Conservation (phyloP, 1,140 invertebrate species). For the Cephus cinctus region DNA sequence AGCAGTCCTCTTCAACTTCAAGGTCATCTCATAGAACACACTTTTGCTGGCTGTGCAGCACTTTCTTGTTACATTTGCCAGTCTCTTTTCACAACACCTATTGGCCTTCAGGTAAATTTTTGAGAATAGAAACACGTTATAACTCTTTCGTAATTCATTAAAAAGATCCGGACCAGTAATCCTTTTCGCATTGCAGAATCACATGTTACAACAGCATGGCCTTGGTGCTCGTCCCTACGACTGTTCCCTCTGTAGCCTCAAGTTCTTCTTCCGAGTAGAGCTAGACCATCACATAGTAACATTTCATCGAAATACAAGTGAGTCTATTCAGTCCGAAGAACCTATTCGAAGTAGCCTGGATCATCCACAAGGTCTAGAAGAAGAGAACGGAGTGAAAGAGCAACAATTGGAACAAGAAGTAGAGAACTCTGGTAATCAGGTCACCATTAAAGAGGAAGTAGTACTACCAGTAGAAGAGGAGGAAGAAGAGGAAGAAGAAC, state of each 20-base stretch:
- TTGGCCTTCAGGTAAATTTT: slow-evolving; percentile 60
- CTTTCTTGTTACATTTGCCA: slow-evolving; percentile 88
- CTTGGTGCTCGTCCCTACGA: slow-evolving; percentile 77
- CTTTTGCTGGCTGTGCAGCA: slow-evolving; percentile 78
- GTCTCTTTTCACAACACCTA: slow-evolving; percentile 79
- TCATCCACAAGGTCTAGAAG: not conserved
- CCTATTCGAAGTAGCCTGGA: slow-evolving; percentile 2
- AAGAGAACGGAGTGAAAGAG: slow-evolving; percentile 2
- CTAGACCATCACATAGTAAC: slow-evolving; percentile 75
- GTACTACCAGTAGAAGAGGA: slow-evolving; percentile 22
- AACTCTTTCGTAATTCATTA: not conserved
- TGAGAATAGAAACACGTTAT: not conserved
- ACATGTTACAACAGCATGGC: slow-evolving; percentile 80
- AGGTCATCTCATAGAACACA: slow-evolving; percentile 90
- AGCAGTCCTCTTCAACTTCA: slow-evolving; percentile 78
- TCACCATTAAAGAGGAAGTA: slow-evolving; percentile 22
- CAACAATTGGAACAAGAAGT: too few species aligned
- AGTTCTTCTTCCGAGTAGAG: slow-evolving; percentile 90
- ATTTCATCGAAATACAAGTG: slow-evolving; percentile 31
- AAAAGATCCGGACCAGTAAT: too few species aligned
- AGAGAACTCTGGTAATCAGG: not conserved
- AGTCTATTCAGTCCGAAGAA: not conserved
- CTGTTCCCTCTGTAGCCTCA: slow-evolving; percentile 77
- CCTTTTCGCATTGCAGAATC: slow-evolving; percentile 59
- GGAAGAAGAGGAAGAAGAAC: slow-evolving; percentile 20